Evolutionary conservation across 2,797 vertebrate species (phyloP), one percentile per base, ranked within the genome.

Genomic region (Sciurus carolinensis): DNA sequence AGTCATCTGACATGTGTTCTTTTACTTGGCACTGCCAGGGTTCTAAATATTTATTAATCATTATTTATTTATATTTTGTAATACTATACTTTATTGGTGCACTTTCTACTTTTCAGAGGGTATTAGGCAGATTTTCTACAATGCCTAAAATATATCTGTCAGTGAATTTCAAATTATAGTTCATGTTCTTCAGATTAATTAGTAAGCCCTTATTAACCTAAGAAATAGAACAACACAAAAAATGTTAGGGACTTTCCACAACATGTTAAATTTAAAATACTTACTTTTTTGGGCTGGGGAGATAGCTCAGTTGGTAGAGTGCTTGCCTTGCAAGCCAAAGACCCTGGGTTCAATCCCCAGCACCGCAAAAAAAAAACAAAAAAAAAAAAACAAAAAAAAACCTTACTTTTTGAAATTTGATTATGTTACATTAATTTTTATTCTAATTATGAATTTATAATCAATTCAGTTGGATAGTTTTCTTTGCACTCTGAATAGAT

Each of bases 21-120:
- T 42, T 92, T 95, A 93, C 50, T 93, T 95, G 72, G 72, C 28
- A 39, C 77, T 93, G 94, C 97, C 84, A 71, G 44, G 6, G 81
- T 91, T 95, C 95, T 96, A 94, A 97, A 97, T 98, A 97, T 94
- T 97, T 96, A 96, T 89, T 84, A 92, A 10, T 66, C 57, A 62
- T 96, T 82, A 91, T 50, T 97, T 96, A 96, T 96, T 97, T 81
- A 97, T 80, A 71, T 26, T 87, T 59, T 84, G 77, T 92, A 95
- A 97, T 75, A 59, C 44, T 54, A 87, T 93, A 85, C 95, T 92
- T 96, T 52, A 72, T 67, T 95, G 81, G 20, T 83, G 33, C 57
- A 33, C 92, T 59, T 88, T 72, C 73, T 10, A 9, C 71, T 89
- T 89, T 95, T 92, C 77, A 72, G n/a, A 94, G n/a, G 39, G 42